Evolutionary conservation across 2,113 vertebrate species (phyloP).

Genomic region (Noturus placidus): DNA sequence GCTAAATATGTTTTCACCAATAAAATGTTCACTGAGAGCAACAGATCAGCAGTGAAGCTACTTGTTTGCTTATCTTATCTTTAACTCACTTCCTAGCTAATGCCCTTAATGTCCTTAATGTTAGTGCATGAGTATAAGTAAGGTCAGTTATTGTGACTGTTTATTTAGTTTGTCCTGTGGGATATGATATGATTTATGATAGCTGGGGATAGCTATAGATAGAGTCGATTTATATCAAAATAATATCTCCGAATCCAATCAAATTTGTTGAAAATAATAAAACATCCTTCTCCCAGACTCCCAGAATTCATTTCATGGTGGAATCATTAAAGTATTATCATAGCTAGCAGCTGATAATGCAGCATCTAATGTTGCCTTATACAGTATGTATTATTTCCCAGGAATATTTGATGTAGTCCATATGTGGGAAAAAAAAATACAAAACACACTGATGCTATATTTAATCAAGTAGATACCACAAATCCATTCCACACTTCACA

Average conservation of each 20-base stretch:
- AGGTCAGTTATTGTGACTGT: background rate
- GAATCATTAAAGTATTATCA: background rate
- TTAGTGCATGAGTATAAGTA: no score
- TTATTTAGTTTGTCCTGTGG: background rate
- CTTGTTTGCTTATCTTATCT: background rate
- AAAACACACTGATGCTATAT: background rate
- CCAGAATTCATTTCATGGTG: no score
- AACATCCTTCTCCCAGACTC: background rate
- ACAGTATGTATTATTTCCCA: background rate
- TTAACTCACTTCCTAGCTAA: background rate
- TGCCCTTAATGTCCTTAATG: background rate
- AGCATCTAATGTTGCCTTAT: background rate
- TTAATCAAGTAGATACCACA: constrained; percentile 13
- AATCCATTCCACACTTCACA: background rate
- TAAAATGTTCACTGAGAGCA: background rate
- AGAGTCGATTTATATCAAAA: no score
- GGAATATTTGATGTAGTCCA: background rate
- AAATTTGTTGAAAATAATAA: background rate
- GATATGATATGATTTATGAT: no score
- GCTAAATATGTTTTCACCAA: no score
- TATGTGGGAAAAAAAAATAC: background rate
- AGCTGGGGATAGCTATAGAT: no score
- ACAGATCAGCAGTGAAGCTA: background rate
- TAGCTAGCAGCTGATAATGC: background rate
- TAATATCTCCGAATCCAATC: no score